These are phyloP conservation scores for Fragum sueziense DNA, from an alignment of 2,888 invertebrate genomes.

Conservation along the genomic window DNA sequence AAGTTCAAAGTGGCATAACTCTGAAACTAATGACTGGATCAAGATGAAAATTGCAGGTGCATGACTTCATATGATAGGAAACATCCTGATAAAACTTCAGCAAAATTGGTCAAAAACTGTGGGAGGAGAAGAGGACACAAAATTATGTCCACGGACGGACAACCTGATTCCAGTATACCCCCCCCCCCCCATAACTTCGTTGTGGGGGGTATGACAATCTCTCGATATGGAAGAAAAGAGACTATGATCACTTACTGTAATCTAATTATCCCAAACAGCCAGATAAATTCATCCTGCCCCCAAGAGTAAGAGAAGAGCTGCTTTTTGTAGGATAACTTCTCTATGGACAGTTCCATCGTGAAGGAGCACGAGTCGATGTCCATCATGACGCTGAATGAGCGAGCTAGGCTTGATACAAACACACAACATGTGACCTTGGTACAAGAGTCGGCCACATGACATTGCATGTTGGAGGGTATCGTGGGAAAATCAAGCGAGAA, in stretches of 20 bases:
- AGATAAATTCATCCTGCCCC: slow-evolving; percentile 39
- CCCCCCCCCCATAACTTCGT: too few relatives aligned
- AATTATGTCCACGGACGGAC: too few relatives aligned
- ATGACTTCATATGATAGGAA: too few relatives aligned
- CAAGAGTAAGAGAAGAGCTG: slow-evolving; percentile 51
- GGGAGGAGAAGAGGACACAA: too few relatives aligned
- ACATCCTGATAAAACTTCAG: too few relatives aligned
- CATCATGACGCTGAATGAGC: slow-evolving; percentile 25
- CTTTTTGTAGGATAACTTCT: slow-evolving; percentile 49
- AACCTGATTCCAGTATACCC: too few relatives aligned
- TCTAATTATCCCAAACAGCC: slow-evolving; percentile 43
- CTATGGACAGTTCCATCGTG: slow-evolving; percentile 50
- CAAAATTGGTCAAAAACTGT: too few relatives aligned
- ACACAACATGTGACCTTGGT: slow-evolving; percentile 62
- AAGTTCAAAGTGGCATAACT: too few relatives aligned
- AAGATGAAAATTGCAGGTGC: too few relatives aligned
- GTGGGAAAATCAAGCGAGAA: slow-evolving; percentile 32
- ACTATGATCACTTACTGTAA: slow-evolving; percentile 41
- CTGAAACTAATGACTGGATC: too few relatives aligned
- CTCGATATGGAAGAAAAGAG: too few relatives aligned
- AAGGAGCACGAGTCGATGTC: slow-evolving; percentile 57
- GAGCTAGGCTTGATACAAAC: slow-evolving; percentile 10
- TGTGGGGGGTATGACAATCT: too few relatives aligned
- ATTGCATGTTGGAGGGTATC: slow-evolving; percentile 46
- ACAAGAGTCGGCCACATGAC: slow-evolving; percentile 54